Evolutionary conservation across 2,888 invertebrate genomes (phyloP).

Genomic region (Rotaria macrura): DNA sequence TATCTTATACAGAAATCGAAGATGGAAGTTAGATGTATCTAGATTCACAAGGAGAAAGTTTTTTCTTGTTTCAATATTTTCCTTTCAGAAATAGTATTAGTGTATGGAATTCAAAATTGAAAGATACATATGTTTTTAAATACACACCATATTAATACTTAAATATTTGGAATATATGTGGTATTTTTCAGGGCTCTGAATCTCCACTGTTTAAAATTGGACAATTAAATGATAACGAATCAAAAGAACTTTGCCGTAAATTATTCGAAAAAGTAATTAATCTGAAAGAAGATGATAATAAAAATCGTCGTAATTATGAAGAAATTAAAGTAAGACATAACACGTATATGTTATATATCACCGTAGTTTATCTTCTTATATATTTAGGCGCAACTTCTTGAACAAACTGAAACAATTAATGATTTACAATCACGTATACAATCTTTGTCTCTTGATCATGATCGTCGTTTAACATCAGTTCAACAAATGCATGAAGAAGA

Average conservation of each 20-base stretch:
- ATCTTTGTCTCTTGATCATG: neutral
- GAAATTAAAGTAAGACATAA: conserved; percentile 46
- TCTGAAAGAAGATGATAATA: conserved; percentile 63
- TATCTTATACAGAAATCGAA: too few species aligned
- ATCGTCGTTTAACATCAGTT: conserved; percentile 1
- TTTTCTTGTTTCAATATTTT: too few species aligned
- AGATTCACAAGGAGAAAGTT: too few species aligned
- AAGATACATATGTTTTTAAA: too few species aligned
- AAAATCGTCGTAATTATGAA: conserved; percentile 63
- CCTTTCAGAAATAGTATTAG: too few species aligned
- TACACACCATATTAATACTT: too few species aligned
- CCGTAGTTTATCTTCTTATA: too few species aligned
- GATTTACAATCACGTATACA: conserved; percentile 4
- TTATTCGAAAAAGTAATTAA: conserved; percentile 81
- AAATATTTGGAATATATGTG: neutral
- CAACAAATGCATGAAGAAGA: conserved; percentile 6
- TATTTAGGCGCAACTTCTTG: neutral
- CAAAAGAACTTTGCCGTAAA: conserved; percentile 69
- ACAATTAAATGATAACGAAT: conserved; percentile 69
- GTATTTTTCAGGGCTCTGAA: neutral
- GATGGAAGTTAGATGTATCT: too few species aligned
- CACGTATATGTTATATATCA: neutral
- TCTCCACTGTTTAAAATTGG: conserved; percentile 62
- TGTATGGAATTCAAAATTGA: too few species aligned
- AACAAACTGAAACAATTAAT: neutral